Conservation (phyloP, 2,797 vertebrate genomes). For the Gallinago stenura region DNA sequence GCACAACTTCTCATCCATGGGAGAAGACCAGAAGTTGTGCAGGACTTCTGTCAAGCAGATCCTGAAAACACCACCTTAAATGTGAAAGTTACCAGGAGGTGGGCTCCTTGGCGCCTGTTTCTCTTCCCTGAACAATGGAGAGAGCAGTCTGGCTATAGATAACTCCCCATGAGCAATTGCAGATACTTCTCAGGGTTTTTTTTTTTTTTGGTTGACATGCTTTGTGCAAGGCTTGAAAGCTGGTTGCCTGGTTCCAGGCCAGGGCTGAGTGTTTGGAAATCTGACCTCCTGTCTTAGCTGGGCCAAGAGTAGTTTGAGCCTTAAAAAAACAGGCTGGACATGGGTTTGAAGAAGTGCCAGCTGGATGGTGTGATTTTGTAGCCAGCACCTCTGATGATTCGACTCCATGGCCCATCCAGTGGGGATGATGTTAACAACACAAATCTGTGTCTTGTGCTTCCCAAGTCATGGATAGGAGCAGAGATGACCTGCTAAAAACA, state of each 20-base stretch:
- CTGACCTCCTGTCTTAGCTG: background rate
- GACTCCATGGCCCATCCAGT: background rate
- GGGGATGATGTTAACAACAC: background rate
- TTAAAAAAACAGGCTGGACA: background rate
- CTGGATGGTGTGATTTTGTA: background rate
- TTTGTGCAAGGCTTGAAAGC: background rate
- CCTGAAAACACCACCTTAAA: background rate
- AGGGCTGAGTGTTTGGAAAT: background rate
- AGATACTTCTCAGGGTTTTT: background rate
- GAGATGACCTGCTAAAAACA: background rate
- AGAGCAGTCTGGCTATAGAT: background rate
- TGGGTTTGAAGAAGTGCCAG: background rate
- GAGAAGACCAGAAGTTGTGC: background rate
- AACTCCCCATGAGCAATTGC: background rate
- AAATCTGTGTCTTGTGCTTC: background rate
- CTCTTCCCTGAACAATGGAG: background rate
- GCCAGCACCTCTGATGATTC: background rate
- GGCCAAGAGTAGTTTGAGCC: background rate
- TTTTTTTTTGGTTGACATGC: background rate
- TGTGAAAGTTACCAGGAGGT: background rate
- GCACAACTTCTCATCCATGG: background rate
- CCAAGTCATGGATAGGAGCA: rapidly evolving
- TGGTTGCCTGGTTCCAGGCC: background rate
- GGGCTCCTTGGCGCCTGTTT: background rate
- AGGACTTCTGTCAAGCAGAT: background rate